Evolutionary conservation across 2,888 invertebrate genomes (phyloP).

Genomic region (Pocota personata): DNA sequence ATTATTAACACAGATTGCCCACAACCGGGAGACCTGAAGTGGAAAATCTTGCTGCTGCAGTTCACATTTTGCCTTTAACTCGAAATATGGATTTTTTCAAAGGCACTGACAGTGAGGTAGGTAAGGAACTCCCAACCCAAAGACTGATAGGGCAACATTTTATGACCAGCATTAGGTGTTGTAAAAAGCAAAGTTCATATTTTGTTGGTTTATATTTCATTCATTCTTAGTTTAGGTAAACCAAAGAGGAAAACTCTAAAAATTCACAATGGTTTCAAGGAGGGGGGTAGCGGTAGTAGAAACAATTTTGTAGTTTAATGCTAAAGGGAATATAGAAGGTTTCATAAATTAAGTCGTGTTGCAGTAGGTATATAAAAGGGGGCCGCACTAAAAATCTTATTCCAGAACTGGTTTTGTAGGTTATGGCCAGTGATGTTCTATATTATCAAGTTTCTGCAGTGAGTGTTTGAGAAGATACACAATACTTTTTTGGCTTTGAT

Average conservation of each 20-base stretch:
- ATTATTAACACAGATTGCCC: slow-evolving; percentile 36
- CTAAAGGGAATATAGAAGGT: background rate
- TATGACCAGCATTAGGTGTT: slow-evolving; percentile 3
- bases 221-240: slow-evolving; percentile 6
- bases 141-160: background rate
- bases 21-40: slow-evolving; percentile 3
- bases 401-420: background rate
- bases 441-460: background rate
- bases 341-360: slow-evolving; percentile 1
- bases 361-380: background rate
- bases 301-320: slow-evolving; percentile 43
- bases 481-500: too few species aligned
- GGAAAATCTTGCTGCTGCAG: slow-evolving; percentile 22
- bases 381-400: background rate
- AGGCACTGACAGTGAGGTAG: background rate
- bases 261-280: background rate
- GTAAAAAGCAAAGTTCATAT: slow-evolving; percentile 12
- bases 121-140: background rate
- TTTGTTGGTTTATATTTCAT: slow-evolving; percentile 12
- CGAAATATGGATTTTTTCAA: slow-evolving; percentile 47
- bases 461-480: too few species aligned
- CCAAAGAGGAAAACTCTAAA: background rate
- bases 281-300: background rate
- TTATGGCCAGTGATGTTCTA: background rate
- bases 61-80: slow-evolving; percentile 2